Evolutionary conservation across 2,113 vertebrate species (phyloP).

Genomic region (Nothobranchius kuhntae): DNA sequence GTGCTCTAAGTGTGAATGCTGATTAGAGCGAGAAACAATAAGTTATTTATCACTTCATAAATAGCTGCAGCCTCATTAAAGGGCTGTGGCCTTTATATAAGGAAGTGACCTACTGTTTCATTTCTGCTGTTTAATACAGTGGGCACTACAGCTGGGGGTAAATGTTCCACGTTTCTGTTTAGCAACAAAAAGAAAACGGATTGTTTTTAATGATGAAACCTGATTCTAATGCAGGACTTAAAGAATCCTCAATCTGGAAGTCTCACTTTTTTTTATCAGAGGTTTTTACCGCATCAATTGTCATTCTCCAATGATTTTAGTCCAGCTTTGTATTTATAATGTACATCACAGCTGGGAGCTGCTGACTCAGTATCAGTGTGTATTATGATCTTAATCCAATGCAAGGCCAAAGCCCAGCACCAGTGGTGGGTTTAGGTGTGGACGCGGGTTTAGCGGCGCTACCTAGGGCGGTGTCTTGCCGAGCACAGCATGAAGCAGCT

Average conservation of each 20-base stretch:
- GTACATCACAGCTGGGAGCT: slow-evolving; percentile 55
- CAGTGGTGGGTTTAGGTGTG: slow-evolving; percentile 9
- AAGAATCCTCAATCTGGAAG: slow-evolving; percentile 15
- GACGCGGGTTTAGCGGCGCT: not conserved
- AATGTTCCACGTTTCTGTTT: slow-evolving; percentile 51
- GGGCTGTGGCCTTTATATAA: slow-evolving; percentile 92
- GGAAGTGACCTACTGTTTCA: slow-evolving; percentile 94
- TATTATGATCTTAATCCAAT: slow-evolving; percentile 58
- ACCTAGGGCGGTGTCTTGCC: not conserved
- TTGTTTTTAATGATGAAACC: slow-evolving; percentile 43
- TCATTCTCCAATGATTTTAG: slow-evolving; percentile 37
- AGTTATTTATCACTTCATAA: slow-evolving; percentile 98
- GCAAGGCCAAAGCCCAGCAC: slow-evolving; percentile 40
- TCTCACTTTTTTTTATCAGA: slow-evolving; percentile 31
- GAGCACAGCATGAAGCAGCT: not conserved
- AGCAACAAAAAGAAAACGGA: slow-evolving; percentile 56
- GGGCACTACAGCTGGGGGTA: slow-evolving; percentile 69
- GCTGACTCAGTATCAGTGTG: slow-evolving; percentile 60
- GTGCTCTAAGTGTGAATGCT: slow-evolving; percentile 95
- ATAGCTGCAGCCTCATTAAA: slow-evolving; percentile 97
- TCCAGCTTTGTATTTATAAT: slow-evolving; percentile 58
- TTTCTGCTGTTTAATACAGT: slow-evolving; percentile 76
- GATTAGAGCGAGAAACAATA: slow-evolving; percentile 99
- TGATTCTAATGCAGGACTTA: slow-evolving; percentile 37
- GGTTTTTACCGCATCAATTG: slow-evolving; percentile 33